Evolutionary conservation across 2,888 invertebrate species (phyloP).

Genomic region (Nomada flava): DNA sequence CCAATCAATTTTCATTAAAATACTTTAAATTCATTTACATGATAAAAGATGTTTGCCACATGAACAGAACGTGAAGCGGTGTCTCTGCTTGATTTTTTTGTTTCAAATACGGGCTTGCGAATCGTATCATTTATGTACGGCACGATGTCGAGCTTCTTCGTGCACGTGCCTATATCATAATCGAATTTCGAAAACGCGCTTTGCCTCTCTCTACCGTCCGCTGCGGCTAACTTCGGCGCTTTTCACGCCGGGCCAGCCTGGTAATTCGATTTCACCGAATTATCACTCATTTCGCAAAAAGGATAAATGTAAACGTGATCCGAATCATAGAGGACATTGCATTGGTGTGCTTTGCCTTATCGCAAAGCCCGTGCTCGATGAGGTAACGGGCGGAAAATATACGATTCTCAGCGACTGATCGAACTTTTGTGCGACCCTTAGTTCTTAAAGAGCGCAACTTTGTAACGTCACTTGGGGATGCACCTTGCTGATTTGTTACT

Average conservation of each 20-base stretch:
- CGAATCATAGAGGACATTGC: conserved; percentile 68
- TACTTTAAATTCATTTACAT: too few relatives aligned
- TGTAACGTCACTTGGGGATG: too few relatives aligned
- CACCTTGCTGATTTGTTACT: too few relatives aligned
- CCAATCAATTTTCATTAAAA: too few relatives aligned
- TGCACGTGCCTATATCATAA: conserved; percentile 77
- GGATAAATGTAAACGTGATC: conserved; percentile 81
- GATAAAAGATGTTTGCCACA: background rate
- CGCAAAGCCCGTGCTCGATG: conserved; percentile 42
- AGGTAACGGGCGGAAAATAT: conserved; percentile 58
- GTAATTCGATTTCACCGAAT: conserved; percentile 82
- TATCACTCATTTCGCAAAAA: conserved; percentile 82
- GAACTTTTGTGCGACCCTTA: too few relatives aligned
- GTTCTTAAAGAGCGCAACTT: too few relatives aligned
- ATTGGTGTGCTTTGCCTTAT: conserved; percentile 34
- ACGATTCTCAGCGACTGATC: conserved; percentile 10
- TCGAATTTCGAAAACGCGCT: conserved; percentile 79
- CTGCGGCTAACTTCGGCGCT: conserved; percentile 78
- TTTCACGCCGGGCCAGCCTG: conserved; percentile 77
- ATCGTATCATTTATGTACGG: conserved; percentile 75
- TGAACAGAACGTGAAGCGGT: background rate
- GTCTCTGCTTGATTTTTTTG: background rate
- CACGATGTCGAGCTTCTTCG: conserved; percentile 71
- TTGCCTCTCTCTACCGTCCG: conserved; percentile 65
- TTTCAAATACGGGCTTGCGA: conserved; percentile 54